Evolutionary conservation across 2,888 invertebrate species (phyloP).

Genomic region (Strigamia crassipes): DNA sequence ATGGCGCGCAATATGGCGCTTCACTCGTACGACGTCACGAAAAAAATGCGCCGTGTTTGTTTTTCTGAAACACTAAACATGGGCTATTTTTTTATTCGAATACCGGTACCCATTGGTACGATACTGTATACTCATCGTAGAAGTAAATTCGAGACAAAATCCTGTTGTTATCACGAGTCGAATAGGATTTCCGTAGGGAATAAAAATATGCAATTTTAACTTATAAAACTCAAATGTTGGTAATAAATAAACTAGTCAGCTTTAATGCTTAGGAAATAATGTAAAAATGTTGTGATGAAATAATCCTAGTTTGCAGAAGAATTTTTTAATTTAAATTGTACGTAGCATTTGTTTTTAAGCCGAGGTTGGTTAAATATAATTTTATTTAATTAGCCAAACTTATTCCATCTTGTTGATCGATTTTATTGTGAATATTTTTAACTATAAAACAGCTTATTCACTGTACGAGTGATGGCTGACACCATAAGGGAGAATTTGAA

Average conservation of each 20-base stretch:
- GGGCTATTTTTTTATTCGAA: neutral
- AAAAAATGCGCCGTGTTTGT: too few relatives aligned
- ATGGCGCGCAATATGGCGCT: too few relatives aligned
- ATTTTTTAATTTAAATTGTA: too few relatives aligned
- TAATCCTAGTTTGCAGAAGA: too few relatives aligned
- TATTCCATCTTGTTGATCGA: neutral
- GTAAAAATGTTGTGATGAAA: too few relatives aligned
- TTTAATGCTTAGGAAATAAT: too few relatives aligned
- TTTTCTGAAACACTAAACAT: too few relatives aligned
- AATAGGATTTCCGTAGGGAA: neutral
- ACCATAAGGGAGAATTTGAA: neutral
- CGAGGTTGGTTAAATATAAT: neutral
- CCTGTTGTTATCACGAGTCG: neutral
- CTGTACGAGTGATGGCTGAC: slow-evolving; percentile 26
- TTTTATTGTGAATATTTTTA: neutral
- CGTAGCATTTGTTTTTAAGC: neutral
- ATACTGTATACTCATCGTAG: neutral
- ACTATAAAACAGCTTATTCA: neutral
- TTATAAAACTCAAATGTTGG: too few relatives aligned
- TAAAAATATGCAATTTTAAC: too few relatives aligned
- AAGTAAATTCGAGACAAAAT: neutral
- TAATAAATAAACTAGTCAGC: too few relatives aligned
- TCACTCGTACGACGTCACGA: too few relatives aligned
- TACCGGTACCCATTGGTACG: neutral
- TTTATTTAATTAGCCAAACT: slow-evolving; percentile 25